A percentile compares a stretch with the other conserved stretches of the same genome.
Conservation (phyloP, 2,113 vertebrate genomes). For the Pontoporia blainvillei region DNA sequence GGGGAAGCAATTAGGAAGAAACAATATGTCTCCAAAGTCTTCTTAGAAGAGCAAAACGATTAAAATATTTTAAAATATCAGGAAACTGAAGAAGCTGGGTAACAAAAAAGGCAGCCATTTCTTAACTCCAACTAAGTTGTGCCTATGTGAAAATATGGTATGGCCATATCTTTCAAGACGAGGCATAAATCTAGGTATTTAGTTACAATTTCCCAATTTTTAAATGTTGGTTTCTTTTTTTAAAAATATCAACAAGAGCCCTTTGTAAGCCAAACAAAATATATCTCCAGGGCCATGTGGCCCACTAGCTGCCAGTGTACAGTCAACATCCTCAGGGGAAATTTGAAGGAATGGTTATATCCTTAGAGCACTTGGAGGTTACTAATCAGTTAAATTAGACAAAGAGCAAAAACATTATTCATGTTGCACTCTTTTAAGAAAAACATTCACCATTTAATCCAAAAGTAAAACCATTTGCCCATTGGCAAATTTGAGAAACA, state of each 20-base stretch:
- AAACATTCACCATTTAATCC: neutral
- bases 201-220: neutral
- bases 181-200: neutral
- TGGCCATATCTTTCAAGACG: neutral
- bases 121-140: neutral
- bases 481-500: slow-evolving; percentile 6
- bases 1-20: neutral
- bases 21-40: neutral
- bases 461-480: slow-evolving; percentile 11
- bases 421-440: neutral
- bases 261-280: neutral
- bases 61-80: neutral
- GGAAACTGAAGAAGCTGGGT: neutral
- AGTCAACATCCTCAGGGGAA: neutral
- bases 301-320: neutral
- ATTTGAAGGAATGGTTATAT: neutral
- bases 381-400: slow-evolving; percentile 29
- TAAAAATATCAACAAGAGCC: neutral
- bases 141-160: neutral
- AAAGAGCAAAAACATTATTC: slow-evolving; percentile 19
- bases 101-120: neutral
- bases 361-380: slow-evolving; percentile 9
- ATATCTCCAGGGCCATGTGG: slow-evolving; percentile 13
- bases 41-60: neutral
- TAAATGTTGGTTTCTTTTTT: neutral